Base-by-base conservation (phyloP, 2,113 vertebrate species). In the Channa argus region DNA sequence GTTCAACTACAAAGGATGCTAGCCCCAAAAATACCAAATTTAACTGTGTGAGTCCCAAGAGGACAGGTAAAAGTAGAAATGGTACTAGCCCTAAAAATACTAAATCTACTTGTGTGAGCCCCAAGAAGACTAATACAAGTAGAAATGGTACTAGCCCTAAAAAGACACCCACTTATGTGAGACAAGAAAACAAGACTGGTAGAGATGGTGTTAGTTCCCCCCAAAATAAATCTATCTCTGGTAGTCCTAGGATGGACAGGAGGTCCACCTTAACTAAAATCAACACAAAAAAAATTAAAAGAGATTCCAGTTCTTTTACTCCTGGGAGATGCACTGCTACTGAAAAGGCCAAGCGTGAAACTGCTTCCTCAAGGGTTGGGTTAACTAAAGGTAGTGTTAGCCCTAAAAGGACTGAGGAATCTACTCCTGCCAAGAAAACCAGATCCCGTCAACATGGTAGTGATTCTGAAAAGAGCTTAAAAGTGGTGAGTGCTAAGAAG, bases 391-490 rank as follows among this genome's bases (percentile, higher is more conserved):
- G 52, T 63, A n/a, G 3, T 13, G 7, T 44, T 13, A 38, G 51
- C 11, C 9, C 55, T 36, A 34, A 10, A 59, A 63, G n/a, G 5
- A 12, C 6, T 8, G 4, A 5, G 15, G 65, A 63, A 51, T 41
- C 71, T 0, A 52, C 45, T 36, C 13, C 55, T 47, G 9, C 53
- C 34, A 83, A 80, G 33, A 87, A 77, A 74, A 52, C 47, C 52
- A 85, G 52, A 69, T 34, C 60, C 53, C 44, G 33, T 59, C 15
- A 74, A 50, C 56, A 52, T 24, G 15, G 2, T 24, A 33, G 44
- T 1, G 12, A 4, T 41, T 3, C 24, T 12, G 51, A 58, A 63
- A 56, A 13, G 2, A 73, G 14, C 37, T 33, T 43, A 13, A 75
- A 46, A 46, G 13, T 33, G 38, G 33, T n/a, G 2, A 81, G 69